phyloP scores from a whole-genome alignment of 2,888 invertebrate species.

The Caenorhabditis afra region DNA sequence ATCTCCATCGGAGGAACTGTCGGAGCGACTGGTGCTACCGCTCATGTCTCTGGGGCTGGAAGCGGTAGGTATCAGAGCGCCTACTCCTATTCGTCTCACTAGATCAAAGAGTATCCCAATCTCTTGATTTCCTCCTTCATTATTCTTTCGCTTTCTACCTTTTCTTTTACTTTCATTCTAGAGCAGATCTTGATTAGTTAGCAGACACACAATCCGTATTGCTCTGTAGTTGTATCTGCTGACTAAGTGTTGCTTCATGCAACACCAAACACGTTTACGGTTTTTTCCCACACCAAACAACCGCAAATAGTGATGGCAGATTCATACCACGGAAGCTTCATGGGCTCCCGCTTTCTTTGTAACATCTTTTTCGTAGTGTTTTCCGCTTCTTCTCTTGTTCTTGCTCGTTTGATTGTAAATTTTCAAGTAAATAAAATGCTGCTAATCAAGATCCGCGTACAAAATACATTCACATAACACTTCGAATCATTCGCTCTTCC shows the following conservation, averaged over 20 bases:
- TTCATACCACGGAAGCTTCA: neutral
- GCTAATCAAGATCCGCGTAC: slow-evolving; percentile 48
- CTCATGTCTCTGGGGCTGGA: slow-evolving; percentile 23
- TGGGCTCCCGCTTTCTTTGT: neutral
- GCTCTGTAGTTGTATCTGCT: slow-evolving; percentile 14
- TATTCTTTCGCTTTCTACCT: slow-evolving; percentile 13
- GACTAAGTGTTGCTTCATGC: slow-evolving; percentile 56
- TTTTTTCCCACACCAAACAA: slow-evolving; percentile 52
- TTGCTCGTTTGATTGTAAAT: slow-evolving; percentile 41
- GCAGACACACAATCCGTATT: slow-evolving; percentile 13
- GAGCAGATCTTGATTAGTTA: slow-evolving; percentile 61
- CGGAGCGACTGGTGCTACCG: slow-evolving; percentile 14
- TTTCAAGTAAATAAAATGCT: slow-evolving; percentile 38
- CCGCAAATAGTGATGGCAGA: slow-evolving; percentile 35
- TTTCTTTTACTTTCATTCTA: slow-evolving; percentile 44
- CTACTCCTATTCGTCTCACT: slow-evolving; percentile 33
- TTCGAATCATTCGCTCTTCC: too few relatives aligned
- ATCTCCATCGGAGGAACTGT: slow-evolving; percentile 34
- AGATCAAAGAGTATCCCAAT: neutral
- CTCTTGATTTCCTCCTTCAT: slow-evolving; percentile 1
- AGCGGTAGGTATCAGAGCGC: slow-evolving; percentile 36
- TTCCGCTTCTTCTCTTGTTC: slow-evolving; percentile 8
- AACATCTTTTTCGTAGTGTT: slow-evolving; percentile 2
- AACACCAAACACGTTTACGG: slow-evolving; percentile 45
- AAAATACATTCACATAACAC: neutral